phyloP scores from a whole-genome alignment of 2,888 invertebrate genomes.

The Crossocerus cetratus region DNA sequence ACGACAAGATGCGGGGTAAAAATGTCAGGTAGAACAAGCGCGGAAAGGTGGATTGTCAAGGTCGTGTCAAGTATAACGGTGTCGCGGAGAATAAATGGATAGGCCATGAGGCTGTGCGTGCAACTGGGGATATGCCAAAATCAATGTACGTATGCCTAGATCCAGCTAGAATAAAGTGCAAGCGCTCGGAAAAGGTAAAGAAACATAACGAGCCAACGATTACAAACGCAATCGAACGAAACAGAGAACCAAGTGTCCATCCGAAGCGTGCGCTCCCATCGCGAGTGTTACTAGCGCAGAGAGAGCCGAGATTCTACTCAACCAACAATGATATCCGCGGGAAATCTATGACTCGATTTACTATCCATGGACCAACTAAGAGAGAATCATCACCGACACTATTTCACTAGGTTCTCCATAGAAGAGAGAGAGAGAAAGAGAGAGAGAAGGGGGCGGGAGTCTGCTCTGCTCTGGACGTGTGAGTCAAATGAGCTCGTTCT shows the following conservation, averaged over 20 bases:
- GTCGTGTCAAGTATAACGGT: slow-evolving; percentile 1
- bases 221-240: slow-evolving; percentile 16
- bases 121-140: slow-evolving; percentile 41
- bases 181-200: slow-evolving; percentile 36
- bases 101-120: slow-evolving; percentile 71
- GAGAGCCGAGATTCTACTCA: background rate
- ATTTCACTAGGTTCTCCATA: slow-evolving; percentile 9
- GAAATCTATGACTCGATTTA: too few relatives aligned
- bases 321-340: too few relatives aligned
- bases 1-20: background rate
- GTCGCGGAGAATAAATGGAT: slow-evolving; percentile 18
- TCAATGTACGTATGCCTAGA: slow-evolving; percentile 17
- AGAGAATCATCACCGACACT: slow-evolving; percentile 3
- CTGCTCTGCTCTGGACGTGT: background rate
- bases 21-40: background rate
- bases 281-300: background rate
- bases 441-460: too few relatives aligned
- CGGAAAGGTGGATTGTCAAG: slow-evolving; percentile 15
- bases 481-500: slow-evolving; percentile 17
- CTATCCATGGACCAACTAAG: too few relatives aligned
- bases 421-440: too few relatives aligned
- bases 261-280: background rate
- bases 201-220: slow-evolving; percentile 10
- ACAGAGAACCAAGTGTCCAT: slow-evolving; percentile 9
- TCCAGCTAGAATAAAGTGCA: slow-evolving; percentile 22